Evolutionary conservation across 2,888 invertebrate species (phyloP).

Genomic region (Dryococelus australis): DNA sequence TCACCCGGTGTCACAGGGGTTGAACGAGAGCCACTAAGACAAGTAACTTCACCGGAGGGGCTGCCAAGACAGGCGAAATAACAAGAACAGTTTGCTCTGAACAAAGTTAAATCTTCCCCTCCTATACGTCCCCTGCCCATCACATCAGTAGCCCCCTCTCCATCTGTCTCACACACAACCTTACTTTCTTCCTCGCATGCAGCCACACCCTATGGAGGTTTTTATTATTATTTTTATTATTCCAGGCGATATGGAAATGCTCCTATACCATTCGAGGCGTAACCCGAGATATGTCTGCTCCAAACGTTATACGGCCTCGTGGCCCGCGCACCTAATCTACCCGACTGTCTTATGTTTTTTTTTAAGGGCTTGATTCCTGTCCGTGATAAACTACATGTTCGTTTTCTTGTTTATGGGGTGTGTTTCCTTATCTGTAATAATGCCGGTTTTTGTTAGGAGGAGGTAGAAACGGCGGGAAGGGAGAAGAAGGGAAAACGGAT

Average conservation of each 20-base stretch:
- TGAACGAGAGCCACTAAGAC: background rate
- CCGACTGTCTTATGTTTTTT: background rate
- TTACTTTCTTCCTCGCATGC: background rate
- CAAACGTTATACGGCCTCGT: background rate
- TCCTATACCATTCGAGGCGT: background rate
- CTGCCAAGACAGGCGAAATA: background rate
- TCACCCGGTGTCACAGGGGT: background rate
- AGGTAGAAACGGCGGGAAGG: background rate
- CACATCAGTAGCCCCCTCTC: background rate
- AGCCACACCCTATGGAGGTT: background rate
- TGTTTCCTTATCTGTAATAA: background rate
- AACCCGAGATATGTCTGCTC: background rate
- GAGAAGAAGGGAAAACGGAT: background rate
- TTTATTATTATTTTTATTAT: background rate
- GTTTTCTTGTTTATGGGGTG: background rate
- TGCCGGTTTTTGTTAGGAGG: background rate
- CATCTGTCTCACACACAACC: background rate
- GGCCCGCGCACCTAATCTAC: background rate
- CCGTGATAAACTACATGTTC: background rate
- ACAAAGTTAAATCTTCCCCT: background rate
- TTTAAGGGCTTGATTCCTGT: background rate
- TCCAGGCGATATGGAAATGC: slow-evolving; percentile 1
- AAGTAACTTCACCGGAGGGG: background rate
- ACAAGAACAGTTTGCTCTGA: background rate
- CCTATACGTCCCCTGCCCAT: no score